A percentile compares a stretch with the other conserved stretches of the same genome.
Evolutionary conservation across 2,797 vertebrate genomes (phyloP).

Genomic region (Rhadinocentrus ornatus): DNA sequence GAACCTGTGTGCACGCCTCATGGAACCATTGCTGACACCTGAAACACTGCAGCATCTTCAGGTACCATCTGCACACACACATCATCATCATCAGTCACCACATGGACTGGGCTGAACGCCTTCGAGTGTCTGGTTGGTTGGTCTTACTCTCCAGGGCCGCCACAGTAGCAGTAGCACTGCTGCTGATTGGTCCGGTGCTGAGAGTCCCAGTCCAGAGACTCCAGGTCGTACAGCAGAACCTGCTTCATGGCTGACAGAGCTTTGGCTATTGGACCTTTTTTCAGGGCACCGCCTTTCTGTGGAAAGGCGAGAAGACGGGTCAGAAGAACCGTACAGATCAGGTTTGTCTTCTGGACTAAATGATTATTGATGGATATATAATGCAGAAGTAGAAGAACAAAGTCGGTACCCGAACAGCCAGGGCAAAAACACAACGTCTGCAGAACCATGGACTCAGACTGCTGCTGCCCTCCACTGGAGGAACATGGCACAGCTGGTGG

Average conservation of each 20-base stretch:
- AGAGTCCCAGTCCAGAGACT: constrained; percentile 94
- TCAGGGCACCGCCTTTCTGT: constrained; percentile 95
- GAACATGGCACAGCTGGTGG: constrained; percentile 94
- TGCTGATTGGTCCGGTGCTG: constrained; percentile 95
- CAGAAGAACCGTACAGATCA: background rate
- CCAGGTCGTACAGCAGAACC: constrained; percentile 89
- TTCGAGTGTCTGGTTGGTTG: background rate
- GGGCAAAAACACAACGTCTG: constrained; percentile 93
- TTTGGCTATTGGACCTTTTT: constrained; percentile 91
- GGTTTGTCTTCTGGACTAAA: no score
- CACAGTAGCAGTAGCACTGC: constrained; percentile 97
- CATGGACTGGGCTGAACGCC: no score
- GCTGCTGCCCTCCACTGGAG: constrained; percentile 82
- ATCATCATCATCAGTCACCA: background rate
- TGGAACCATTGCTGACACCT: constrained; percentile 96
- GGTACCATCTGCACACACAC: constrained; percentile 82
- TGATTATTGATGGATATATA: no score
- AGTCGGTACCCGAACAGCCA: constrained; percentile 86
- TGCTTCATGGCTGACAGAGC: constrained; percentile 93
- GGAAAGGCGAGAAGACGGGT: constrained; percentile 1
- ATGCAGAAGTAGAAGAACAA: no score
- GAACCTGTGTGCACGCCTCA: constrained; percentile 94
- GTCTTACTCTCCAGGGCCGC: constrained; percentile 94
- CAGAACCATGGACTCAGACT: constrained; percentile 90
- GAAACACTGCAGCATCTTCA: constrained; percentile 97